These are phyloP conservation scores for Pachypsylla venusta DNA, from an alignment of 1,140 invertebrate species.

Conservation along the genomic window DNA sequence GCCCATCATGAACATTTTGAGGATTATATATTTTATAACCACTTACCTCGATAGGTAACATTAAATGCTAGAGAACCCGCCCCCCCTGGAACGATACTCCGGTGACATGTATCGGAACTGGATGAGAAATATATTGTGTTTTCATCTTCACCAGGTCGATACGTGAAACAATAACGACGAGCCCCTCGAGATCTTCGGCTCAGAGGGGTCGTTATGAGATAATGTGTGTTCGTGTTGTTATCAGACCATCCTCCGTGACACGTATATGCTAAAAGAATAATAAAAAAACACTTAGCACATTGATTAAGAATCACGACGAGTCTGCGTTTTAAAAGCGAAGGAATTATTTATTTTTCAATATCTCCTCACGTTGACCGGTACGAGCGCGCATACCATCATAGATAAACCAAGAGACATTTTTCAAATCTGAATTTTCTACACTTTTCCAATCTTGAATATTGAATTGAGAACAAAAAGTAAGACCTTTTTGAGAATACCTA, in stretches of 20 bases:
- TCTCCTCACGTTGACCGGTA: too few species aligned
- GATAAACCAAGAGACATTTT: too few species aligned
- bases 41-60: constrained; percentile 30
- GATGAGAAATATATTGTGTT: constrained; percentile 28
- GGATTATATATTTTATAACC: too few species aligned
- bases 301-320: too few species aligned
- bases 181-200: constrained; percentile 29
- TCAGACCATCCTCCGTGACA: constrained; percentile 37
- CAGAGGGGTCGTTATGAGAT: constrained; percentile 33
- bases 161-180: constrained; percentile 32
- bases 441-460: too few species aligned
- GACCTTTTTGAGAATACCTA: too few species aligned
- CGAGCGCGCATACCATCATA: too few species aligned
- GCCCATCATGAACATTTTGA: too few species aligned
- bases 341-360: too few species aligned
- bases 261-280: constrained; percentile 31
- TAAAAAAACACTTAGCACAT: neutral
- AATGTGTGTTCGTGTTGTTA: constrained; percentile 29
- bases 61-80: constrained; percentile 31
- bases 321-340: too few species aligned
- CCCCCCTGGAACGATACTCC: constrained; percentile 26
- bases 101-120: constrained; percentile 29
- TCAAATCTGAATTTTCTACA: too few species aligned
- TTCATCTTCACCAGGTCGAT: constrained; percentile 16
- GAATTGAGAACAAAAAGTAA: too few species aligned